Evolutionary conservation across 1,140 invertebrate genomes (phyloP).

Genomic region (Temnothorax curvispinosus): DNA sequence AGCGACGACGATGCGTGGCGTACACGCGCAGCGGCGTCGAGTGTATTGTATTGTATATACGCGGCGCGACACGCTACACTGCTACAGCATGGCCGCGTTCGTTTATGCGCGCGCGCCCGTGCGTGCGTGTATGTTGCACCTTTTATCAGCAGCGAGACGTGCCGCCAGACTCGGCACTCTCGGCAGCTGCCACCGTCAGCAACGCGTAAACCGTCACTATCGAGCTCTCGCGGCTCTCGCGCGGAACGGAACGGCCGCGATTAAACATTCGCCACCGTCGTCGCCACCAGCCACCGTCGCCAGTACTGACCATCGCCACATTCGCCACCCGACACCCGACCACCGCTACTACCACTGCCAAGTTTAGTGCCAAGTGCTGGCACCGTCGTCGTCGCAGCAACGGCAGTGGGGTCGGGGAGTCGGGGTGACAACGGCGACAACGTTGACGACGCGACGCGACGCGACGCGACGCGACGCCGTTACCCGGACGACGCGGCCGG

Average conservation of each 20-base stretch:
- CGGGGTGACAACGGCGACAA: not conserved
- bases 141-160: not conserved
- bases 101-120: too few relatives aligned
- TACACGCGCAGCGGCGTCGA: not conserved
- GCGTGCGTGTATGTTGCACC: not conserved
- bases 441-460: not conserved
- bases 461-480: too few relatives aligned
- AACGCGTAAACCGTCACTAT: not conserved
- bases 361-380: too few relatives aligned
- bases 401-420: too few relatives aligned
- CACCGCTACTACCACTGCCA: too few relatives aligned
- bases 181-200: not conserved
- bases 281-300: conserved; percentile 34
- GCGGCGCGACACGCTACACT: too few relatives aligned
- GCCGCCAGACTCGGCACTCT: too few relatives aligned
- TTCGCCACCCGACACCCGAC: too few relatives aligned
- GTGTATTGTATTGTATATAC: not conserved
- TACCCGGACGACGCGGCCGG: not conserved
- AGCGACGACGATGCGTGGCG: not conserved
- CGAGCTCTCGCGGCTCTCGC: not conserved
- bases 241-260: not conserved
- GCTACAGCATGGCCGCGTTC: conserved; percentile 9
- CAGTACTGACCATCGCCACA: not conserved
- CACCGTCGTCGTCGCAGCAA: not conserved
- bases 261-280: conserved; percentile 42